Evolutionary conservation across 2,113 vertebrate genomes (phyloP).

Genomic region (Mirza zaza): DNA sequence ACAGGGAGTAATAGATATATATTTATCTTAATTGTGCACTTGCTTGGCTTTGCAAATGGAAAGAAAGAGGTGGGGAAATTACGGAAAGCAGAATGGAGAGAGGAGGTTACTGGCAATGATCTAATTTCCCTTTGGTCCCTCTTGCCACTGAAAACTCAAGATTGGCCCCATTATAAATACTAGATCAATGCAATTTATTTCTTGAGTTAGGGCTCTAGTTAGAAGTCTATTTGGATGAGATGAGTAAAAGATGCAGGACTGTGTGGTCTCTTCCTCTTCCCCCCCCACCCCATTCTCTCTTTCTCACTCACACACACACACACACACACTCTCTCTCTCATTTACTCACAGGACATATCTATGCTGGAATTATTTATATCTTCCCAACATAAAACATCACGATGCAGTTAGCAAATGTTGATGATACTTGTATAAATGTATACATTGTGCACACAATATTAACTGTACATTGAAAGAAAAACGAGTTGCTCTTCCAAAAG

Average conservation of each 20-base stretch:
- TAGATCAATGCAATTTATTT: slow-evolving; percentile 29
- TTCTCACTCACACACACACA: background rate
- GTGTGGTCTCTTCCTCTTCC: background rate
- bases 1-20: background rate
- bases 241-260: slow-evolving; percentile 30
- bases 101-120: slow-evolving; percentile 60
- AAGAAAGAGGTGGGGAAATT: slow-evolving; percentile 61
- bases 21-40: slow-evolving; percentile 15
- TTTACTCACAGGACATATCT: slow-evolving; percentile 23
- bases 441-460: background rate
- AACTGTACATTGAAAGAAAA: slow-evolving; percentile 30
- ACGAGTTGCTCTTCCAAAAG: background rate
- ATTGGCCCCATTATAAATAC: slow-evolving; percentile 7
- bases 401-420: background rate
- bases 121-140: slow-evolving; percentile 63
- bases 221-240: slow-evolving; percentile 29
- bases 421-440: background rate
- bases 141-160: slow-evolving; percentile 53
- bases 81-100: slow-evolving; percentile 65
- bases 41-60: slow-evolving; percentile 69
- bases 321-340: background rate
- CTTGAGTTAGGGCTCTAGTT: slow-evolving; percentile 44
- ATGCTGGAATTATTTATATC: background rate
- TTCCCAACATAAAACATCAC: slow-evolving; percentile 51
- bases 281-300: no score